These are phyloP conservation scores for Neodiprion fabricii DNA, from an alignment of 1,140 invertebrate genomes.

Conservation along the genomic window DNA sequence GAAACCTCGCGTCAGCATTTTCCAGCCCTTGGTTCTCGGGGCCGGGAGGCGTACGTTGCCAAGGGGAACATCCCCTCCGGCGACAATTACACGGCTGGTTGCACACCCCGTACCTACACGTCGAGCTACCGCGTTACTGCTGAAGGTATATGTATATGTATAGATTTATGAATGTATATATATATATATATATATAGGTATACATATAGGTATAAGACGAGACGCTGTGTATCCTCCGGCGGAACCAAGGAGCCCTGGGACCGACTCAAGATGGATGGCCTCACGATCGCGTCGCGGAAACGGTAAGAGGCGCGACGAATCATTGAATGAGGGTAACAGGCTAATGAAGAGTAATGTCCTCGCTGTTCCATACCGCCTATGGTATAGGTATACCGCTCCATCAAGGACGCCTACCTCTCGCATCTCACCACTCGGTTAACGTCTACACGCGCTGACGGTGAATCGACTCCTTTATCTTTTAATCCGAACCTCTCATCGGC, in stretches of 20 bases:
- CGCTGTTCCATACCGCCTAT: not conserved
- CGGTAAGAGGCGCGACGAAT: conserved; percentile 54
- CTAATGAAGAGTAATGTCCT: conserved; percentile 56
- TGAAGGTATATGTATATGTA: conserved; percentile 34
- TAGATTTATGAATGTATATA: not conserved
- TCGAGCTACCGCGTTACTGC: conserved; percentile 56
- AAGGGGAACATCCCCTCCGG: conserved; percentile 27
- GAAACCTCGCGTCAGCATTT: not conserved
- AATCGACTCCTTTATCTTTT: no score
- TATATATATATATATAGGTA: not conserved
- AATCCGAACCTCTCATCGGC: no score
- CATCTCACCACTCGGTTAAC: no score
- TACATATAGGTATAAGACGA: not conserved
- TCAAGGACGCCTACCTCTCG: no score
- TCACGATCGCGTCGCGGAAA: conserved; percentile 42
- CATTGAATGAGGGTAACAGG: conserved; percentile 50
- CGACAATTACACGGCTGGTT: conserved; percentile 59
- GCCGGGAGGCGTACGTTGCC: not conserved
- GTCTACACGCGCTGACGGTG: no score
- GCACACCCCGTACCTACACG: conserved; percentile 52
- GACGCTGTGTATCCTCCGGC: not conserved
- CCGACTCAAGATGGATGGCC: conserved; percentile 49
- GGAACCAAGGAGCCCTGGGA: conserved; percentile 15
- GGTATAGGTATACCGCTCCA: no score
- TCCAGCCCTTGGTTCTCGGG: not conserved